Percentiles rank a stretch among this genome's conserved stretches.
These are phyloP conservation scores for Furcula furcula DNA, from an alignment of 2,888 invertebrate genomes.

Conservation along the genomic window DNA sequence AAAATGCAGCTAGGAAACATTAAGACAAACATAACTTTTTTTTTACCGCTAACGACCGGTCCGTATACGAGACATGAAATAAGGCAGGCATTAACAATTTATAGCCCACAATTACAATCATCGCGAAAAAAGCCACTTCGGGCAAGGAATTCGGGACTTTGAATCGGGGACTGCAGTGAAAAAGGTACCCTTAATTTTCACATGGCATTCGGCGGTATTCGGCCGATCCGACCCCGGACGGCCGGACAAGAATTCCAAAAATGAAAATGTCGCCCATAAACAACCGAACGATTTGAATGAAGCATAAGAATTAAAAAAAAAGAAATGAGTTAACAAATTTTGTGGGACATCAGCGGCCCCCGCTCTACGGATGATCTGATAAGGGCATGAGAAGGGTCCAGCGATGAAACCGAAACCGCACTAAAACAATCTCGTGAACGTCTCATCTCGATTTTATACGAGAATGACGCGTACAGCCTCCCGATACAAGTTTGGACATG, in stretches of 20 bases:
- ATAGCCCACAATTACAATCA: conserved; percentile 76
- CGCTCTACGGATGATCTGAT: conserved; percentile 65
- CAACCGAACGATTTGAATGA: conserved; percentile 79
- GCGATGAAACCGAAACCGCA: conserved; percentile 71
- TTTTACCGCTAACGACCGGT: conserved; percentile 59
- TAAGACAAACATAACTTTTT: conserved; percentile 56
- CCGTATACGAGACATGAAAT: conserved; percentile 51
- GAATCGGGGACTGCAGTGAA: conserved; percentile 63
- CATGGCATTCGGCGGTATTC: conserved; percentile 70
- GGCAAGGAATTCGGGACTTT: conserved; percentile 65
- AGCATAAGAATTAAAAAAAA: conserved; percentile 68
- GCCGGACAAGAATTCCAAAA: conserved; percentile 71
- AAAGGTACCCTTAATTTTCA: conserved; percentile 74
- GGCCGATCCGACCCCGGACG: conserved; percentile 41
- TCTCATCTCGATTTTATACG: conserved; percentile 64
- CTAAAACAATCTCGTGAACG: conserved; percentile 63
- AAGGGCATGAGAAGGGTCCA: conserved; percentile 70
- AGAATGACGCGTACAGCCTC: conserved; percentile 58
- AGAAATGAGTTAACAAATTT: conserved; percentile 70
- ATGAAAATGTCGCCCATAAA: conserved; percentile 80
- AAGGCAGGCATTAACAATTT: conserved; percentile 70
- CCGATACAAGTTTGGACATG: conserved; percentile 70
- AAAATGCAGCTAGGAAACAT: conserved; percentile 57
- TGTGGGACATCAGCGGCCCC: conserved; percentile 52
- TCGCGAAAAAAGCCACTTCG: conserved; percentile 66